phyloP scores from a whole-genome alignment of 1,140 invertebrate genomes.

The Rhyacophila brunnea region DNA sequence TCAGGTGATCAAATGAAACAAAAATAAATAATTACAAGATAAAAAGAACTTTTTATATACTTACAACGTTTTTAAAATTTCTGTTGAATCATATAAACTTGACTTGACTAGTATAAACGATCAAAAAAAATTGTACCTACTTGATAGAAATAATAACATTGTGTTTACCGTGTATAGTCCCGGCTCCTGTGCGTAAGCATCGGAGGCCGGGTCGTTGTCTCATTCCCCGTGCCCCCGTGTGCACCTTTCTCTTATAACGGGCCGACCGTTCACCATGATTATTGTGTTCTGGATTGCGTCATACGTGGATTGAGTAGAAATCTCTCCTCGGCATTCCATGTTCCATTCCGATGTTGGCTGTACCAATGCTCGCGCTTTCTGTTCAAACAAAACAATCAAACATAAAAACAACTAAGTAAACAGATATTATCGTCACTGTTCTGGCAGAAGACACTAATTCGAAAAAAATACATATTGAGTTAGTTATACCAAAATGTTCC shows the following conservation, averaged over 20 bases:
- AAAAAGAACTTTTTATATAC: too few species aligned
- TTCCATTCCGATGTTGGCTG: conserved; percentile 68
- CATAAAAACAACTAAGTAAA: background rate
- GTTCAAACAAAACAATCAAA: conserved; percentile 7
- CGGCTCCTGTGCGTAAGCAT: conserved; percentile 20
- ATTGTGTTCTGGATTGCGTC: conserved; percentile 55
- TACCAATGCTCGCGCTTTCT: conserved; percentile 58
- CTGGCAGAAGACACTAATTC: too few species aligned
- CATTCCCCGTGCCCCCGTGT: conserved; percentile 40
- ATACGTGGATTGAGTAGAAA: conserved; percentile 42
- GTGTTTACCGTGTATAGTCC: conserved; percentile 31
- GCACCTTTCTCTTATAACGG: conserved; percentile 49
- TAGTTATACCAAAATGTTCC: too few species aligned
- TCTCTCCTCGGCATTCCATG: conserved; percentile 46
- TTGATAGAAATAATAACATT: too few species aligned
- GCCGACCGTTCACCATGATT: conserved; percentile 60
- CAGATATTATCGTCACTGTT: too few species aligned
- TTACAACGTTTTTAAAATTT: too few species aligned
- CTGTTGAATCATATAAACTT: too few species aligned
- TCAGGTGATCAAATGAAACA: too few species aligned
- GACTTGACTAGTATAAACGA: too few species aligned
- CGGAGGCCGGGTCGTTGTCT: conserved; percentile 46
- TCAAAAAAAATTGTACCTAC: too few species aligned
- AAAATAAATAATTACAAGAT: too few species aligned
- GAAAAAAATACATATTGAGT: too few species aligned